A percentile compares a stretch with the other conserved stretches of the same genome.
Evolutionary conservation across 2,113 vertebrate species (phyloP).

Genomic region (Leucosticte australis): DNA sequence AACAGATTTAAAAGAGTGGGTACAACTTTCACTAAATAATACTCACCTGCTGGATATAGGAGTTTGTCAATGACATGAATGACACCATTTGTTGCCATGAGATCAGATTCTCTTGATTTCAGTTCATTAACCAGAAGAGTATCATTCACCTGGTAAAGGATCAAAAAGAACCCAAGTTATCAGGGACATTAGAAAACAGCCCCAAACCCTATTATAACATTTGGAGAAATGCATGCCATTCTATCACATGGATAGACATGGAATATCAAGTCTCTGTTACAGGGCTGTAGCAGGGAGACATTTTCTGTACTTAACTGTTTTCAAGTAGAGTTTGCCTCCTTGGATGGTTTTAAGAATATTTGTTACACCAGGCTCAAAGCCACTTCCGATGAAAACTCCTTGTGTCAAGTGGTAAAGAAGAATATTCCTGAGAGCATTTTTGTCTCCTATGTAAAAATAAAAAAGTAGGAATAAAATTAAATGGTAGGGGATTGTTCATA

Average conservation of each 20-base stretch:
- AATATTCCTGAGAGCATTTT: constrained; percentile 88
- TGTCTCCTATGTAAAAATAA: constrained; percentile 75
- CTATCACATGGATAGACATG: neutral
- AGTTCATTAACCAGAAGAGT: constrained; percentile 86
- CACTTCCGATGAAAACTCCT: constrained; percentile 88
- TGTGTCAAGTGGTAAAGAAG: constrained; percentile 91
- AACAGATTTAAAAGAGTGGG: neutral
- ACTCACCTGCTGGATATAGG: constrained; percentile 89
- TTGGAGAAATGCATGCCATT: neutral
- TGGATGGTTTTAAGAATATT: constrained; percentile 92
- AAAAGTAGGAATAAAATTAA: neutral
- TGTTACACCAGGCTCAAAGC: constrained; percentile 91
- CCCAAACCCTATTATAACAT: neutral
- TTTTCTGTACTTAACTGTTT: constrained; percentile 80
- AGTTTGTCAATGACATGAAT: constrained; percentile 87
- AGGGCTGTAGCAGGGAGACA: neutral
- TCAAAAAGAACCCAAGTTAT: neutral
- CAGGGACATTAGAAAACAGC: neutral
- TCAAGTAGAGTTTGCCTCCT: constrained; percentile 86
- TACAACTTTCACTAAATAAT: neutral
- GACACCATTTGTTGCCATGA: constrained; percentile 94
- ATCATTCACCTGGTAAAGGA: constrained; percentile 80
- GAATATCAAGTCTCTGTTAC: neutral
- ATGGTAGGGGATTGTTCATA: neutral
- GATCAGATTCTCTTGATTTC: constrained; percentile 81